Conservation (phyloP, 2,797 vertebrate species). For the Phaenicophaeus curvirostris region DNA sequence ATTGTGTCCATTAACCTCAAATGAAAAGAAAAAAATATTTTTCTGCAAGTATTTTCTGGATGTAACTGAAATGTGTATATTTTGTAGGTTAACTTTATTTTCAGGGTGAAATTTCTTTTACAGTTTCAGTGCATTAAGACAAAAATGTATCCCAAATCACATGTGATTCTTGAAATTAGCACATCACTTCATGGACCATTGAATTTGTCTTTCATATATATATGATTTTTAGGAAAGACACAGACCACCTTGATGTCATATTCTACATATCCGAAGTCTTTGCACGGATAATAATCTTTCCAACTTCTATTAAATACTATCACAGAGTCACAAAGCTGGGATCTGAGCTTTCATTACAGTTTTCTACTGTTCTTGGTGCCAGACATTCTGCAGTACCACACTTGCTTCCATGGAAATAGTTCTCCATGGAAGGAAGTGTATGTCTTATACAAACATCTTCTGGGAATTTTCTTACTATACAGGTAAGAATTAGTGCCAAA, state of each 20-base stretch:
- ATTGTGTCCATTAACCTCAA: not conserved
- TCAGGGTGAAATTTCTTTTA: slow-evolving; percentile 68
- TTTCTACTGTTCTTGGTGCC: slow-evolving; percentile 4
- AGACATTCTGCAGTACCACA: not conserved
- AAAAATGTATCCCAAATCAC: slow-evolving; percentile 66
- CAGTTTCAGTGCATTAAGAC: slow-evolving; percentile 65
- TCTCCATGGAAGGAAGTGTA: not conserved
- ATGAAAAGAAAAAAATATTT: not conserved
- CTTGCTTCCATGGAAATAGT: not conserved
- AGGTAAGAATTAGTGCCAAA: not conserved
- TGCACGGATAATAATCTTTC: slow-evolving; percentile 33
- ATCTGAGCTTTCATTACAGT: slow-evolving; percentile 37
- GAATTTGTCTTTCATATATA: slow-evolving; percentile 52
- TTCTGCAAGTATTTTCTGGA: not conserved
- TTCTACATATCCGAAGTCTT: slow-evolving; percentile 51
- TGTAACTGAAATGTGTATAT: not conserved
- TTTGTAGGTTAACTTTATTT: slow-evolving; percentile 50
- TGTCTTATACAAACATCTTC: not conserved
- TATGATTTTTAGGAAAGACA: slow-evolving; percentile 53
- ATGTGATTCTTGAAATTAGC: slow-evolving; percentile 69
- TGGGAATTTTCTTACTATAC: not conserved
- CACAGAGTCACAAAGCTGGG: slow-evolving; percentile 21
- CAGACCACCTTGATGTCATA: not conserved
- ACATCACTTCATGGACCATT: slow-evolving; percentile 61
- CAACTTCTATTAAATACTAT: slow-evolving; percentile 53